Percentiles rank a stretch among this genome's conserved stretches.
These are phyloP conservation scores for Enteromius unitaeniatus DNA, from an alignment of 2,797 vertebrate genomes.

Conservation along the genomic window DNA sequence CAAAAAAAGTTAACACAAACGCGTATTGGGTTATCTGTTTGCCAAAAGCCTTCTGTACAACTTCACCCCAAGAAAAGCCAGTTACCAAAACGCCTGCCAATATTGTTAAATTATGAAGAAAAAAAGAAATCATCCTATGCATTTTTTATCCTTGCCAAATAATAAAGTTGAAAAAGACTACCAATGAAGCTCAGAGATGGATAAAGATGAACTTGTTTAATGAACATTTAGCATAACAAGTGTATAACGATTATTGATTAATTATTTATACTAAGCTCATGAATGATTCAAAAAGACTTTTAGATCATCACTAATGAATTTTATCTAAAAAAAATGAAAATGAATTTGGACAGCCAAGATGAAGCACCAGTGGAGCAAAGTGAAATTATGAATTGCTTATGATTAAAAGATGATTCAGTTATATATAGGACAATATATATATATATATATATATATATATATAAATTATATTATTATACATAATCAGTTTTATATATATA, in stretches of 20 bases:
- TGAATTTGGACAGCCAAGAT: slow-evolving; percentile 16
- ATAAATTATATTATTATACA: too few species aligned
- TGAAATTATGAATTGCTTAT: slow-evolving; percentile 25
- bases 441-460: too few species aligned
- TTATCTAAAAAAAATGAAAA: slow-evolving; percentile 47
- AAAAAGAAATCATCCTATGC: not conserved
- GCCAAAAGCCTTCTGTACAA: not conserved
- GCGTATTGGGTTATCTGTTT: not conserved
- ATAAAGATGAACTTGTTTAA: slow-evolving; percentile 58
- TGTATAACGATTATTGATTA: slow-evolving; percentile 52
- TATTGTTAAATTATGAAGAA: not conserved
- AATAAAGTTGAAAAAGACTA: not conserved
- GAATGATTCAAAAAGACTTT: slow-evolving; percentile 56
- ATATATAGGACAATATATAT: too few species aligned
- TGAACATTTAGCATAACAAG: slow-evolving; percentile 53
- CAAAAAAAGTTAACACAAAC: slow-evolving; percentile 5
- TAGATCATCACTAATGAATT: slow-evolving; percentile 50
- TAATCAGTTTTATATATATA: too few species aligned
- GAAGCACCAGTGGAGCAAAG: slow-evolving; percentile 13
- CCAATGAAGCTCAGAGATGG: slow-evolving; percentile 30
- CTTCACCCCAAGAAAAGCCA: not conserved
- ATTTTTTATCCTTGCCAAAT: not conserved
- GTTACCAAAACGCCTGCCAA: not conserved
- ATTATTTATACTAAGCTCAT: slow-evolving; percentile 58
- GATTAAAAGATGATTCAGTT: not conserved